phyloP scores from a whole-genome alignment of 1,140 invertebrate species.

The Odontomachus brunneus region DNA sequence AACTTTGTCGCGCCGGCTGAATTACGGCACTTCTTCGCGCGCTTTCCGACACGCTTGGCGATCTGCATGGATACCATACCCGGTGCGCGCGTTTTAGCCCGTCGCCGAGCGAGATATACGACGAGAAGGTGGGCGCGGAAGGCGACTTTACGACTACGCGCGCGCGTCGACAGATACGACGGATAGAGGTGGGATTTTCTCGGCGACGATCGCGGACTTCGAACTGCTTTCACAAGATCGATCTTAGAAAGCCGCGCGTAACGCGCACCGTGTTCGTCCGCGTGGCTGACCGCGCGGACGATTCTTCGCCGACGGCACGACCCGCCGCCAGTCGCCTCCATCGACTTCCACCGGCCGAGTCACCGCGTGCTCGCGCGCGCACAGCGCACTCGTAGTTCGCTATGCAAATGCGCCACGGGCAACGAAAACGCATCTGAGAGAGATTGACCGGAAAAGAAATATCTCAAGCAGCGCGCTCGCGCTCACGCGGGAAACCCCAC shows the following conservation, averaged over 20 bases:
- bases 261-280: constrained; percentile 1
- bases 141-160: constrained; percentile 58
- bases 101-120: constrained; percentile 44
- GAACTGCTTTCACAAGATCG: constrained; percentile 53
- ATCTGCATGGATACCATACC: constrained; percentile 43
- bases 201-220: constrained; percentile 40
- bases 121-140: constrained; percentile 49
- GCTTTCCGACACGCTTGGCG: constrained; percentile 34
- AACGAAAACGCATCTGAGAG: constrained; percentile 9
- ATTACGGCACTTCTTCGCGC: constrained; percentile 40
- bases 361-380: not conserved
- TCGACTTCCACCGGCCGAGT: no score
- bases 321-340: not conserved
- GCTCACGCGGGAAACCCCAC: not conserved
- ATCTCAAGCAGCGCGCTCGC: constrained; percentile 24
- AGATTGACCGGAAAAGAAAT: constrained; percentile 24
- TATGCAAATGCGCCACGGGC: constrained; percentile 24
- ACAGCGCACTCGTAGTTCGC: not conserved
- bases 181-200: constrained; percentile 49
- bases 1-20: constrained; percentile 31
- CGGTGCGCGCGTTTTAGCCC: constrained; percentile 40
- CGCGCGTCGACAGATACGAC: constrained; percentile 50
- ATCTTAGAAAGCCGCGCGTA: constrained; percentile 46
- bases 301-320: constrained; percentile 13
- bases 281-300: not conserved